Percentiles rank a stretch among this genome's conserved stretches.
These are phyloP conservation scores for Agrotis exclamationis DNA, from an alignment of 2,888 invertebrate genomes.

Conservation along the genomic window DNA sequence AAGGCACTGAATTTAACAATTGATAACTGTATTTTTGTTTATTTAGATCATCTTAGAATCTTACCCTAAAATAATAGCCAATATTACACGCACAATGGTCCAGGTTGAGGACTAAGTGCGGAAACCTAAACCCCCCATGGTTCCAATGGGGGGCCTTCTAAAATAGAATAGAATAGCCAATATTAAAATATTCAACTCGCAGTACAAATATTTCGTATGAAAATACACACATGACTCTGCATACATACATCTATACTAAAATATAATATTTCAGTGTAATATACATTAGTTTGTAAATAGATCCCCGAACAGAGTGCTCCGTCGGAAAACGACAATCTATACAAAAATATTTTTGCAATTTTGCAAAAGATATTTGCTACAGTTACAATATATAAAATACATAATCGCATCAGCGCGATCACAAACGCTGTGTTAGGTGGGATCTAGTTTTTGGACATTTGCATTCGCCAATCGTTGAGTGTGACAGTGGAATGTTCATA, in stretches of 20 bases:
- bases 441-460: slow-evolving; percentile 85
- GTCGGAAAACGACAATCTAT: slow-evolving; percentile 84
- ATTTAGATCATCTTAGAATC: slow-evolving; percentile 83
- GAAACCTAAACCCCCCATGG: no score
- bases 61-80: slow-evolving; percentile 89
- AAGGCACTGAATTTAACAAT: slow-evolving; percentile 89
- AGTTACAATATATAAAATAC: slow-evolving; percentile 72
- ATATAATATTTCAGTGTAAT: slow-evolving; percentile 85
- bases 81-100: no score
- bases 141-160: no score
- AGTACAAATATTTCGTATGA: slow-evolving; percentile 89
- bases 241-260: slow-evolving; percentile 88
- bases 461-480: slow-evolving; percentile 80
- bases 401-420: slow-evolving; percentile 76
- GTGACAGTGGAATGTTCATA: slow-evolving; percentile 86
- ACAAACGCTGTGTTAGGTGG: slow-evolving; percentile 84
- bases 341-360: slow-evolving; percentile 86
- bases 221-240: slow-evolving; percentile 89
- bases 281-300: slow-evolving; percentile 89
- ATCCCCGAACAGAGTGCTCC: slow-evolving; percentile 76
- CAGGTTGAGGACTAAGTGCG: no score
- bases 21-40: slow-evolving; percentile 84
- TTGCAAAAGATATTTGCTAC: slow-evolving; percentile 78
- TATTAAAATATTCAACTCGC: slow-evolving; percentile 87
- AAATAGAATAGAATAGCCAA: no score